Percentiles rank a stretch among this genome's conserved stretches.
phyloP scores from a whole-genome alignment of 2,888 invertebrate species.

The Caenorhabditis sulstoni region DNA sequence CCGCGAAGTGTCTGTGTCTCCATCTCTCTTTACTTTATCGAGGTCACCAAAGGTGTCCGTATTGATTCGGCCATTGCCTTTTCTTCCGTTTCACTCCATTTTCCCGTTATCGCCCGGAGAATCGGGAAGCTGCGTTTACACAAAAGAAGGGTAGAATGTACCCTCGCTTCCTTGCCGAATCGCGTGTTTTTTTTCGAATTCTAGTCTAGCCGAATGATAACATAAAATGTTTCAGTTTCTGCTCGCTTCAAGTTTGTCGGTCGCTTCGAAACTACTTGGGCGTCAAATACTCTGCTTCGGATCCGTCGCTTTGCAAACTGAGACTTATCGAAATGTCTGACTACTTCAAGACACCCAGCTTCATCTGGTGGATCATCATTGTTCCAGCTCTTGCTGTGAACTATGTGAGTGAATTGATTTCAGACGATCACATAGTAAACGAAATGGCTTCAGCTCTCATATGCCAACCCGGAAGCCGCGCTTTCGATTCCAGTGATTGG shows the following conservation, averaged over 20 bases:
- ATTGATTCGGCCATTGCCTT: constrained; percentile 35
- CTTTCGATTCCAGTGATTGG: constrained; percentile 66
- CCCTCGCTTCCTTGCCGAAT: background rate
- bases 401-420: constrained; percentile 74
- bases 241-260: constrained; percentile 65
- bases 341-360: constrained; percentile 63
- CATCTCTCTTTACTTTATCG: constrained; percentile 17
- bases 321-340: constrained; percentile 62
- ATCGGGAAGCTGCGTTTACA: background rate
- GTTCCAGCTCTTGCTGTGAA: constrained; percentile 72
- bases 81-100: background rate
- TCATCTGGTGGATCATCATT: constrained; percentile 74
- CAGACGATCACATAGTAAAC: background rate
- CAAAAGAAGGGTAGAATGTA: constrained; percentile 9
- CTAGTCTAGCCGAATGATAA: constrained; percentile 30
- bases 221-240: constrained; percentile 45
- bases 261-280: constrained; percentile 75
- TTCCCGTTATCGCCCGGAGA: background rate
- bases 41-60: constrained; percentile 34
- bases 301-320: constrained; percentile 46
- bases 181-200: constrained; percentile 1
- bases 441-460: constrained; percentile 62
- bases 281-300: constrained; percentile 64
- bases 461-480: constrained; percentile 62
- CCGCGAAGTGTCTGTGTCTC: constrained; percentile 19